phyloP scores from a whole-genome alignment of 1,140 invertebrate species.

The Drosophila sproati region DNA sequence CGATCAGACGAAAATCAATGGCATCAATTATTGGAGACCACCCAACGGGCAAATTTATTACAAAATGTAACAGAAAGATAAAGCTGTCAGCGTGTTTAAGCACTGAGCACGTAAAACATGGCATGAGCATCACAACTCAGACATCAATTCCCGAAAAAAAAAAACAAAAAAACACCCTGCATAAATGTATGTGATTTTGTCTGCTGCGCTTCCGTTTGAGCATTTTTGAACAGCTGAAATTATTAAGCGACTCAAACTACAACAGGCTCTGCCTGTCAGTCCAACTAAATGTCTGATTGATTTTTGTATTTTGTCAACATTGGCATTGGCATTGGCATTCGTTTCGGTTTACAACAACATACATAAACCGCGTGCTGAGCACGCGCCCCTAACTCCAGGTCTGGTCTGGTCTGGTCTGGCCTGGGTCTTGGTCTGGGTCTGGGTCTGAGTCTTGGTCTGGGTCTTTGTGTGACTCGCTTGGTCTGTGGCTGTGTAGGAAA shows the following conservation, averaged over 20 bases:
- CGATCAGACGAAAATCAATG: slow-evolving; percentile 38
- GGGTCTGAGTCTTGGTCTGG: slow-evolving; percentile 24
- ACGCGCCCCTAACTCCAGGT: slow-evolving; percentile 43
- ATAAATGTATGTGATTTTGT: slow-evolving; percentile 1
- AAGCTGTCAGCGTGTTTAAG: neutral
- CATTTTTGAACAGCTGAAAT: slow-evolving; percentile 6
- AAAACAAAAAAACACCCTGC: neutral
- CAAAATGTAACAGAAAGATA: neutral
- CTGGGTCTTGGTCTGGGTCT: slow-evolving; percentile 21
- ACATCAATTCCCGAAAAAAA: slow-evolving; percentile 9
- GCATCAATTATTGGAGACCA: slow-evolving; percentile 29
- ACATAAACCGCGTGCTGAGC: slow-evolving; percentile 53
- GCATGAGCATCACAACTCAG: neutral
- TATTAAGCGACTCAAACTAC: slow-evolving; percentile 27
- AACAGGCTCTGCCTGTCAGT: slow-evolving; percentile 7
- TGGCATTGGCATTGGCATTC: slow-evolving; percentile 49
- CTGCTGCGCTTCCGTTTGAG: slow-evolving; percentile 47
- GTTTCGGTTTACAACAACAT: slow-evolving; percentile 3
- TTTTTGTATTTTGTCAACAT: slow-evolving; percentile 42
- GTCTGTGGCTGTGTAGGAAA: slow-evolving; percentile 52
- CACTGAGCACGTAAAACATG: neutral
- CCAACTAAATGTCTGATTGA: slow-evolving; percentile 23
- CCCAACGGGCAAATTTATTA: slow-evolving; percentile 4
- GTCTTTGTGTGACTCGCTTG: no score
- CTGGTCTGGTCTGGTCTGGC: neutral